Conservation (phyloP, 2,888 invertebrate species). For the Morinoia aosen region DNA sequence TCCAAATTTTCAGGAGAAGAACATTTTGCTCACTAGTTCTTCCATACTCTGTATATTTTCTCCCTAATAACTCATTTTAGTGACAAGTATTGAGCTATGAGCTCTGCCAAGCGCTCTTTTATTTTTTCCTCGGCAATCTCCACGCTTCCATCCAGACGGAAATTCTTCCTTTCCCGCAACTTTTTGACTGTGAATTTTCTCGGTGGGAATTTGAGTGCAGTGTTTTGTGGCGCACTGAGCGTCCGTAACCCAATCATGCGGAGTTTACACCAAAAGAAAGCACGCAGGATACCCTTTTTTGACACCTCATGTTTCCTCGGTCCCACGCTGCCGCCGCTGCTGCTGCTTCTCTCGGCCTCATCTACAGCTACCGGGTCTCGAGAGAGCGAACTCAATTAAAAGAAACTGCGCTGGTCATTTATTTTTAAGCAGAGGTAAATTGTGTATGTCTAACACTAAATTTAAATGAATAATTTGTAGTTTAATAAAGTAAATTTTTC, state of each 20-base stretch:
- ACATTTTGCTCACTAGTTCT: neutral
- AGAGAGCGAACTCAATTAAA: neutral
- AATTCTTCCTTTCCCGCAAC: slow-evolving; percentile 24
- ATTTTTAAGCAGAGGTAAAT: neutral
- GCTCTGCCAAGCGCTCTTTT: neutral
- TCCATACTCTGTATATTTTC: neutral
- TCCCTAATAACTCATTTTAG: neutral
- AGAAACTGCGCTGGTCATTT: neutral
- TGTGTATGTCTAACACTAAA: neutral
- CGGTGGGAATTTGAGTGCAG: slow-evolving; percentile 51
- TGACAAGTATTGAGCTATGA: neutral
- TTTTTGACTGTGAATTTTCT: slow-evolving; percentile 45
- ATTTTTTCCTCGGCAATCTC: neutral
- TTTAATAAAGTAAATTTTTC: neutral
- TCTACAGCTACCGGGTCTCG: neutral
- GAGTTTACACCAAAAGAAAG: slow-evolving; percentile 46
- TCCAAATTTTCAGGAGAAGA: neutral
- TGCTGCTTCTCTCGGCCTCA: neutral
- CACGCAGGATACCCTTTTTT: slow-evolving; percentile 46
- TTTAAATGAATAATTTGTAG: neutral
- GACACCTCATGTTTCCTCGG: slow-evolving; percentile 36
- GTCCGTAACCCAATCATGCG: slow-evolving; percentile 50
- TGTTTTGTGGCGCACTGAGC: slow-evolving; percentile 35
- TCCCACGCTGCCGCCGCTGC: neutral
- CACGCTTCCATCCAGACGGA: neutral